phyloP scores from a whole-genome alignment of 2,888 invertebrate species.

The Gastracanthus pulcherrimus region DNA sequence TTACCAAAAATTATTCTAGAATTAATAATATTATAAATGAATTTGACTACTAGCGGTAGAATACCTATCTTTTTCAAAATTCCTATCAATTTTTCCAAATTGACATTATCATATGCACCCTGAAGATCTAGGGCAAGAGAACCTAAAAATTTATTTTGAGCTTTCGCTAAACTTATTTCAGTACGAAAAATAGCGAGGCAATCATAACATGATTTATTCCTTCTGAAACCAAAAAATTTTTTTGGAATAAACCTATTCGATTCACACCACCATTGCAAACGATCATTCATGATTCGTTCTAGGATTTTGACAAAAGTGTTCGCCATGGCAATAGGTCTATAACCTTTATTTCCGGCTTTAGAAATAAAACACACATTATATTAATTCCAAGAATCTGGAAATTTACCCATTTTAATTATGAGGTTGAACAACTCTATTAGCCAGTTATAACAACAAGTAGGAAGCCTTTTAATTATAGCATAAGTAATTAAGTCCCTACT shows the following conservation, averaged over 20 bases:
- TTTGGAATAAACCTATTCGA: not conserved
- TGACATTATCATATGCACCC: conserved; percentile 4
- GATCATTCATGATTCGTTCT: not conserved
- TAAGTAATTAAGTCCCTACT: not conserved
- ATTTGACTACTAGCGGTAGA: not conserved
- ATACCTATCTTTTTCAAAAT: not conserved
- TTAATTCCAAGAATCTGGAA: not conserved
- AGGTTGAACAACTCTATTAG: not conserved
- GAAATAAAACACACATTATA: not conserved
- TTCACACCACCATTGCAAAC: not conserved
- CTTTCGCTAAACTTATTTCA: not conserved
- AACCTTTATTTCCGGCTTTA: not conserved
- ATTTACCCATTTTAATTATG: not conserved
- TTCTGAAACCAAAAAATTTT: conserved; percentile 3
- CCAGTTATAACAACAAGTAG: not conserved
- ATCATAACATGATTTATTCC: not conserved
- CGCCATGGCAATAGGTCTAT: not conserved
- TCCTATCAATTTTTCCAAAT: not conserved
- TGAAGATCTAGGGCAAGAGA: not conserved
- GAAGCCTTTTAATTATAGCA: not conserved
- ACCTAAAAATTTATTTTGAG: not conserved
- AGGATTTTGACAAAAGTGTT: not conserved
- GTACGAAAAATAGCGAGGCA: not conserved
- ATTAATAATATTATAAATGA: not conserved
- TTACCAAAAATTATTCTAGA: not conserved